These are phyloP conservation scores for Gymnodraco acuticeps DNA, from an alignment of 2,797 vertebrate genomes.

Conservation along the genomic window DNA sequence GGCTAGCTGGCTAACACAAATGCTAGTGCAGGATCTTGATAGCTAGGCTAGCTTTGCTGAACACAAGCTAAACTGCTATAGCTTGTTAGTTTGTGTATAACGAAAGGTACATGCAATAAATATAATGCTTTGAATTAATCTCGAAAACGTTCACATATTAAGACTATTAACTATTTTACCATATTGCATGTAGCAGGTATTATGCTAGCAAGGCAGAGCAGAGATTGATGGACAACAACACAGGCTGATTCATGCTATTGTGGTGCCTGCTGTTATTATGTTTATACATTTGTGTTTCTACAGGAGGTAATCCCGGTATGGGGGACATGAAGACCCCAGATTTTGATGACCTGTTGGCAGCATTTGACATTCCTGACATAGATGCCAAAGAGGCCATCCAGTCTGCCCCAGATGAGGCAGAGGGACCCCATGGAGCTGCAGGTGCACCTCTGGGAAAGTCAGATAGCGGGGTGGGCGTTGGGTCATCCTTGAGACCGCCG, in stretches of 20 bases:
- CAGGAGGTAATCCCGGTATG: conserved; percentile 90
- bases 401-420: conserved; percentile 91
- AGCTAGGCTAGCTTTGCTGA: conserved; percentile 32
- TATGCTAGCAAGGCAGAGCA: conserved; percentile 9
- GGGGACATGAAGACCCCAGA: conserved; percentile 99
- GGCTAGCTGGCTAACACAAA: conserved; percentile 67
- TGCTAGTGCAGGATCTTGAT: conserved; percentile 46
- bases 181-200: conserved; percentile 7
- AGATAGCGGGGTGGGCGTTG: conserved; percentile 75
- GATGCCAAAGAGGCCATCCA: conserved; percentile 97
- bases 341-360: conserved; percentile 98
- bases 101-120: conserved; percentile 1
- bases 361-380: conserved; percentile 97
- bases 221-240: conserved; percentile 28
- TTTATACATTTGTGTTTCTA: conserved; percentile 35
- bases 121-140: neutral
- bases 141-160: neutral
- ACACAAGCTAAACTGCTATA: conserved; percentile 35
- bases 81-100: neutral
- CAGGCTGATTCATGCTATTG: conserved; percentile 11
- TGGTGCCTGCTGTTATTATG: conserved; percentile 1
- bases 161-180: rapidly evolving
- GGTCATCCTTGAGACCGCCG: conserved; percentile 78
- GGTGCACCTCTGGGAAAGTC: conserved; percentile 80
- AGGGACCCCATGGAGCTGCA: conserved; percentile 83